A percentile compares a stretch with the other conserved stretches of the same genome.
These are phyloP conservation scores for Henricia sp. DNA, from an alignment of 53 echinoderm and acorn worm species.

Conservation along the genomic window DNA sequence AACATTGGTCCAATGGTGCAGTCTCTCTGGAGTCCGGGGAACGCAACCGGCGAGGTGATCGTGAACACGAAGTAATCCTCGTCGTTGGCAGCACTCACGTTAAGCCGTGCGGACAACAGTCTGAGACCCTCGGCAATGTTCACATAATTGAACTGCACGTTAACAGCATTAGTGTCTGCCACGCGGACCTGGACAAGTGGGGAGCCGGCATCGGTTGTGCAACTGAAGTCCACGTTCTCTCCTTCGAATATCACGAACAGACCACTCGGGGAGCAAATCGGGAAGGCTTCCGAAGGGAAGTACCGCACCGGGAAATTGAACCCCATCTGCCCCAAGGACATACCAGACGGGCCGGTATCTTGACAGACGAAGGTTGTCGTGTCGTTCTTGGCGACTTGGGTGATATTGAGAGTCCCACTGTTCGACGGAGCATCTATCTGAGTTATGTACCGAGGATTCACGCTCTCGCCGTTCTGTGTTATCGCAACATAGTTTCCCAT, in stretches of 20 bases:
- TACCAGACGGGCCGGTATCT: too few species aligned
- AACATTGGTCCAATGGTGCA: constrained; percentile 1
- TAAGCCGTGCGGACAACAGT: not conserved
- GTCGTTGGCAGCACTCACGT: too few species aligned
- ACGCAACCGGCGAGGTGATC: too few species aligned
- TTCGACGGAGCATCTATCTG: not conserved
- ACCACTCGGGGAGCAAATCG: constrained; percentile 1
- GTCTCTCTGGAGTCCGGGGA: not conserved
- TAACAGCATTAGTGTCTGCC: not conserved
- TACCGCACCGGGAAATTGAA: not conserved
- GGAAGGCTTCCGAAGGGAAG: not conserved
- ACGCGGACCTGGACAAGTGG: not conserved
- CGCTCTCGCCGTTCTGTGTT: not conserved
- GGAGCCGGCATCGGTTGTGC: not conserved
- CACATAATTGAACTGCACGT: not conserved
- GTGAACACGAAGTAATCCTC: too few species aligned
- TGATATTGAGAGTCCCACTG: not conserved
- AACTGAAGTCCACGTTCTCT: not conserved
- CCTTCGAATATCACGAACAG: not conserved
- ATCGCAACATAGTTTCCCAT: not conserved
- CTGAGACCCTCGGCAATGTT: not conserved
- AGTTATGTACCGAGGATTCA: not conserved
- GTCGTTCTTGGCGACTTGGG: not conserved
- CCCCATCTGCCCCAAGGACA: too few species aligned
- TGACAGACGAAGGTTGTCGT: not conserved